Evolutionary conservation across 1,140 invertebrate species (phyloP).

Genomic region (Andricus grossulariae): DNA sequence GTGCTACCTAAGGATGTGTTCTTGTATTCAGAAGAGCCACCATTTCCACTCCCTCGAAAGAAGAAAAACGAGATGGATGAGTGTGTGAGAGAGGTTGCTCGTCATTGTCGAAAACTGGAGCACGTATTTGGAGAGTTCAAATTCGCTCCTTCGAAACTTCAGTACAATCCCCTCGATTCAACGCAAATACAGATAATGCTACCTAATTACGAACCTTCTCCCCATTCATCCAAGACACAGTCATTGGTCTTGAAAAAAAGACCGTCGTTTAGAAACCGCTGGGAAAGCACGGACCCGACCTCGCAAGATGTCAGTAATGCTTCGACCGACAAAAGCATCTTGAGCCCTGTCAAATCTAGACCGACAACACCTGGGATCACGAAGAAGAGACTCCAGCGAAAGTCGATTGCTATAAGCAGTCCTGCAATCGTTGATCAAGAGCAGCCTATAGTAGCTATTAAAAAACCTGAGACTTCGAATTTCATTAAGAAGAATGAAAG

Average conservation of each 20-base stretch:
- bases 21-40: constrained; percentile 84
- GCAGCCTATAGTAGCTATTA: neutral
- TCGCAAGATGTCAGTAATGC: neutral
- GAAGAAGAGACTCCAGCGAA: neutral
- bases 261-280: constrained; percentile 1
- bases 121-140: constrained; percentile 84
- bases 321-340: neutral
- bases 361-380: neutral
- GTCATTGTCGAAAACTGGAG: constrained; percentile 68
- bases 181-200: constrained; percentile 83
- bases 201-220: constrained; percentile 76
- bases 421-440: neutral
- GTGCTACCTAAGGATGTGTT: constrained; percentile 90
- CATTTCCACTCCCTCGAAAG: constrained; percentile 78
- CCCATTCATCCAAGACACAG: neutral
- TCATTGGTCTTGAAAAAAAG: constrained; percentile 3
- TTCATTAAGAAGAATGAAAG: neutral
- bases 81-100: constrained; percentile 78
- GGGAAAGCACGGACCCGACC: neutral
- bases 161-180: constrained; percentile 82
- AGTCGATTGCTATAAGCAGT: neutral
- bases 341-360: neutral
- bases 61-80: constrained; percentile 80
- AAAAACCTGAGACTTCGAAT: neutral
- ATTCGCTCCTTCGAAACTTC: constrained; percentile 84